Evolutionary conservation across 2,888 invertebrate genomes (phyloP).

Genomic region (Limnephilus marmoratus): DNA sequence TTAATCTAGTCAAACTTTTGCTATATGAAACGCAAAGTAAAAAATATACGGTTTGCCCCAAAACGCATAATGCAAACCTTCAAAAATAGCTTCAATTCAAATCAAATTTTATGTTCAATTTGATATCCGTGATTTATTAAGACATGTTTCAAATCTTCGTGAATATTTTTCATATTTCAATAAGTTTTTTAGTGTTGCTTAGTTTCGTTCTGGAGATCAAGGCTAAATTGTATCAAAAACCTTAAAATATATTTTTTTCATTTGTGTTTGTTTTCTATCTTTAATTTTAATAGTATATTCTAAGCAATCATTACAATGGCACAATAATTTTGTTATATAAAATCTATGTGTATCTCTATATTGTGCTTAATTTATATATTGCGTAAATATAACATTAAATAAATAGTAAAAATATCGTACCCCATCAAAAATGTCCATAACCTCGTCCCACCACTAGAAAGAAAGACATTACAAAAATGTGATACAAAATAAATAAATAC

Average conservation of each 20-base stretch:
- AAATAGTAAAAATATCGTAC: slow-evolving; percentile 79
- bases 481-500: slow-evolving; percentile 30
- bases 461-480: slow-evolving; percentile 77
- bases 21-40: neutral
- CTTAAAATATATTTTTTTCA: neutral
- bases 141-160: no score
- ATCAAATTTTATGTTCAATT: no score
- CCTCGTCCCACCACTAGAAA: slow-evolving; percentile 97
- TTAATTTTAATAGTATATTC: neutral
- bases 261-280: neutral
- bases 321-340: neutral
- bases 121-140: no score
- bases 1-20: no score
- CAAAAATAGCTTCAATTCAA: no score
- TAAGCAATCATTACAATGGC: neutral
- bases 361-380: slow-evolving; percentile 39
- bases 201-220: neutral
- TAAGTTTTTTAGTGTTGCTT: neutral
- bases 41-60: neutral
- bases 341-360: slow-evolving; percentile 6
- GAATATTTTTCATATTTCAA: no score
- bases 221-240: neutral
- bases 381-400: slow-evolving; percentile 9
- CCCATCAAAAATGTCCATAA: slow-evolving; percentile 97
- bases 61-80: neutral